These are phyloP conservation scores for Aphelinus certus DNA, from an alignment of 1,140 invertebrate genomes.

Conservation along the genomic window DNA sequence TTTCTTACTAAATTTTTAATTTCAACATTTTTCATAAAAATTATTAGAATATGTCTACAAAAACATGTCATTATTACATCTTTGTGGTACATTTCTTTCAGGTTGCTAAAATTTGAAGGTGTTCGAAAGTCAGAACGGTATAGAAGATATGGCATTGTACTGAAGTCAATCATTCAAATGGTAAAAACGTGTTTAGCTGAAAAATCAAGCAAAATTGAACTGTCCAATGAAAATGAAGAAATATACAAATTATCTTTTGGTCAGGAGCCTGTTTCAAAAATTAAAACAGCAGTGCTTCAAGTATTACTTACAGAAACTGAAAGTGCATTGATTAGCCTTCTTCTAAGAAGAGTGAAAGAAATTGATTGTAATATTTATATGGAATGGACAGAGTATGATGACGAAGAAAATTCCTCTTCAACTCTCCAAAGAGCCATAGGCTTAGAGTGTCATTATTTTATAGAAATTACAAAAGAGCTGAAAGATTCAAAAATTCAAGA, in stretches of 20 bases:
- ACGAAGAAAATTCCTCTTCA: slow-evolving; percentile 47
- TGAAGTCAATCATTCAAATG: slow-evolving; percentile 51
- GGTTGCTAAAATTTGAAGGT: slow-evolving; percentile 40
- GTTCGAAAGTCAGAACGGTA: slow-evolving; percentile 37
- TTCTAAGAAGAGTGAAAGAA: slow-evolving; percentile 52
- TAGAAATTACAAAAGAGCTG: slow-evolving; percentile 45
- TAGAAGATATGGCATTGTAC: slow-evolving; percentile 48
- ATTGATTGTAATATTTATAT: slow-evolving; percentile 55
- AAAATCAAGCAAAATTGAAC: slow-evolving; percentile 3
- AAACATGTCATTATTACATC: neutral
- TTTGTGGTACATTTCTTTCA: slow-evolving; percentile 16
- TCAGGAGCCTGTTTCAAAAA: slow-evolving; percentile 29
- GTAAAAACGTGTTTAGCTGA: slow-evolving; percentile 42
- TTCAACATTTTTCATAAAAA: neutral
- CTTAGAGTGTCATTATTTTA: slow-evolving; percentile 51
- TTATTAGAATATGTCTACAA: too few relatives aligned
- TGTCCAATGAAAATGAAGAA: slow-evolving; percentile 41
- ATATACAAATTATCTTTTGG: slow-evolving; percentile 57
- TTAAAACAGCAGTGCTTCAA: slow-evolving; percentile 30
- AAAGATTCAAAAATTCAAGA: slow-evolving; percentile 40
- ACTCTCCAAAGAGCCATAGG: slow-evolving; percentile 56
- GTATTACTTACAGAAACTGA: slow-evolving; percentile 41
- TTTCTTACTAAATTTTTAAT: neutral
- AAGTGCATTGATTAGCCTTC: slow-evolving; percentile 46
- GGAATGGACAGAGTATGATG: slow-evolving; percentile 55